A percentile compares a stretch with the other conserved stretches of the same genome.
Evolutionary conservation across 2,797 vertebrate genomes (phyloP).

Genomic region (Anguilla megastoma): DNA sequence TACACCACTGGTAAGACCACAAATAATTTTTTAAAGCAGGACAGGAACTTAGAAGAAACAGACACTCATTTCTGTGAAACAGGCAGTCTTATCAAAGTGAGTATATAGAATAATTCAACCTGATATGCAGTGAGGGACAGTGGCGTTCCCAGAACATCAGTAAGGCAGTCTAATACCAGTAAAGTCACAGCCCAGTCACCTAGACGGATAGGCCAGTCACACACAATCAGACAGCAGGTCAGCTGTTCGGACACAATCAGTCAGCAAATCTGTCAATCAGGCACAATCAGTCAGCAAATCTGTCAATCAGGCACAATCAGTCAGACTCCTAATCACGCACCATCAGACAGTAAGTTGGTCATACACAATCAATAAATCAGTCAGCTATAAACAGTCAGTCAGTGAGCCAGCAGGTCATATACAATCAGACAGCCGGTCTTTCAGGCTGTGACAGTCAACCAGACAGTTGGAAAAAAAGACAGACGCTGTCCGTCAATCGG

Average conservation of each 20-base stretch:
- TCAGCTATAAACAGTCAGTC: background rate
- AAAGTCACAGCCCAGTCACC: background rate
- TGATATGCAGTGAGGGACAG: background rate
- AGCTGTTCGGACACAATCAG: background rate
- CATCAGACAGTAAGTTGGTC: background rate
- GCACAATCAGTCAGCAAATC: background rate
- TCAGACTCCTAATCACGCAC: background rate
- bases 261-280: background rate
- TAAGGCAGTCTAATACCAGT: background rate
- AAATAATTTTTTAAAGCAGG: background rate
- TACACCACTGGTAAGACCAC: background rate
- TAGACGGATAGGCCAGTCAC: background rate
- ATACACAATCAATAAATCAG: background rate
- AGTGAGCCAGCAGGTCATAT: background rate
- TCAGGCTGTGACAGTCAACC: background rate
- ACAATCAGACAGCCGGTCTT: background rate
- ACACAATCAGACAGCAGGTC: background rate
- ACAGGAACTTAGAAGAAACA: background rate
- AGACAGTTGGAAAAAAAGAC: background rate
- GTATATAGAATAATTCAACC: background rate
- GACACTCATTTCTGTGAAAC: background rate
- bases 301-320: background rate
- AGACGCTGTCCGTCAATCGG: constrained; percentile 15
- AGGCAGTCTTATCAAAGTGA: background rate
- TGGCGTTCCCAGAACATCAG: background rate